Base-by-base conservation (phyloP, 2,797 vertebrate genomes). In the Sebastes cheni region DNA sequence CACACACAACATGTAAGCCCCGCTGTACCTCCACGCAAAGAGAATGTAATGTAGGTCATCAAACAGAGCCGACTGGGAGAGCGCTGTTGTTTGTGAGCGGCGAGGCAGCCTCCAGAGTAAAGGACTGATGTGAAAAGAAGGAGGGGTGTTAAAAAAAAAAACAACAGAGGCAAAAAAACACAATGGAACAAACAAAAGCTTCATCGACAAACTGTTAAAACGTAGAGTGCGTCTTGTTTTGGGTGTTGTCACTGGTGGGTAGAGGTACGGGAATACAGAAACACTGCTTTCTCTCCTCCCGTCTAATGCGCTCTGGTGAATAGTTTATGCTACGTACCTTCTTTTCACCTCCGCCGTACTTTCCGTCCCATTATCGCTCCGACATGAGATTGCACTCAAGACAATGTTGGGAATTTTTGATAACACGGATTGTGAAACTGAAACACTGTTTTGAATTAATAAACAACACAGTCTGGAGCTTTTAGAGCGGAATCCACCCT, bases 361-460 rank as follows among this genome's bases (percentile, higher is more conserved):
- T 86, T 92, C 92, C 82, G 62, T 91, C 89, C 95, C 94, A 95
- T 95, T 94, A 95, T 92, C 92, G 54, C 88, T 88, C 82, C 84
- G 32, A 97, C 96, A 96, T 89, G 94, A 93, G 89, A 94, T 93
- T 96, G 95, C 96, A 96, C 96, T 97, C 94, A 96, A 91, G 91
- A 90, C 91, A 91, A 86, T 95, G 94, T 93, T 89, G 86, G 86
- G 95, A 96, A 96, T 96, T 95, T 95, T 96, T 96, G 93, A 96
- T 95, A 95, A 96, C 94, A 95, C 18, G 85, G 90, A 93, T 95
- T 94, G 93, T 89, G 92, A 95, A 95, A 95, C 94, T 91, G 92
- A 93, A 95, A 96, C 95, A 96, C 87, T 83, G 92, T 89, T 95
- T 85, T 96, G 94, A 96, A 96, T 96, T 95, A 96, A 96, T 96